These are phyloP conservation scores for Polydrusus tereticollis DNA, from an alignment of 2,888 invertebrate genomes.

Conservation along the genomic window DNA sequence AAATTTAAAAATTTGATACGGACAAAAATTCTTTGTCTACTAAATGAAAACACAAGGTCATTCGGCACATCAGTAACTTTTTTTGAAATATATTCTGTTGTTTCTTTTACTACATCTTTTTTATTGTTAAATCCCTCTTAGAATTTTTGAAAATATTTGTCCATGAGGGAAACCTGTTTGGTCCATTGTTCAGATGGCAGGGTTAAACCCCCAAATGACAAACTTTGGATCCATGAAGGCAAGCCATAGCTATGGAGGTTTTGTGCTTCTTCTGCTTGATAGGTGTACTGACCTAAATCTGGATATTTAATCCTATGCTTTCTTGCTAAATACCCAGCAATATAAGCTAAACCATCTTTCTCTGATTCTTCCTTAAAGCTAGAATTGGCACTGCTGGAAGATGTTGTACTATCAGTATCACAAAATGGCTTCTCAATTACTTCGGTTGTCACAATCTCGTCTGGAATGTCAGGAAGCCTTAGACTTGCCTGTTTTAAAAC, in stretches of 20 bases:
- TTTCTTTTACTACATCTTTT: background rate
- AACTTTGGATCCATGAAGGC: slow-evolving; percentile 5
- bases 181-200: background rate
- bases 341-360: no score
- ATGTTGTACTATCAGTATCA: no score
- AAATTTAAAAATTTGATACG: no score
- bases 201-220: slow-evolving; percentile 15
- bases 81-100: no score
- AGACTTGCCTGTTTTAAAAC: slow-evolving; percentile 23
- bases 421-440: no score
- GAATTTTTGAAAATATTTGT: slow-evolving; percentile 3
- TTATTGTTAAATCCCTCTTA: slow-evolving; percentile 2
- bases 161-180: background rate
- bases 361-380: no score
- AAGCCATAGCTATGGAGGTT: background rate
- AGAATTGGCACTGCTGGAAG: no score
- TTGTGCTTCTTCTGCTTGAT: background rate
- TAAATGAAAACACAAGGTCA: background rate
- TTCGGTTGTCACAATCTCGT: no score
- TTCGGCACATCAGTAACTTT: background rate
- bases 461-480: background rate
- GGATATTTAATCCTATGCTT: background rate
- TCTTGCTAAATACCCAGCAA: background rate
- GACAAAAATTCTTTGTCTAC: no score
- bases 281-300: slow-evolving; percentile 8